Conservation (phyloP, 92 coral and sea anemone species). For the Palythoa grandiflora region DNA sequence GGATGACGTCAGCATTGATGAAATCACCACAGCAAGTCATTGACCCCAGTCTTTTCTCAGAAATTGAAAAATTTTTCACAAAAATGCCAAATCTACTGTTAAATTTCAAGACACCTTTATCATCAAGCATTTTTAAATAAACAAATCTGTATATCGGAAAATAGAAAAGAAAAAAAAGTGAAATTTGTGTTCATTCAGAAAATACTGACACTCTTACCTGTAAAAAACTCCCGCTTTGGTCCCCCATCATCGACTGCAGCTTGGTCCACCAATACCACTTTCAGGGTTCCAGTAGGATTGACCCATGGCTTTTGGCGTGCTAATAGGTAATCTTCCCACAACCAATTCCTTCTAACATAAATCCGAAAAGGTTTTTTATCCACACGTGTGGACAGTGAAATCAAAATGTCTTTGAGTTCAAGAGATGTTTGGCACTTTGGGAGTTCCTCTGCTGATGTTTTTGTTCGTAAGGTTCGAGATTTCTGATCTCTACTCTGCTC, state of each 20-base stretch:
- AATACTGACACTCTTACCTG: not conserved
- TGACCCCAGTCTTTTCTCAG: not conserved
- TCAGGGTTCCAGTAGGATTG: conserved; percentile 24
- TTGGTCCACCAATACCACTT: conserved; percentile 44
- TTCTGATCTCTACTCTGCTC: conserved; percentile 14
- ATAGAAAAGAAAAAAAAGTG: not conserved
- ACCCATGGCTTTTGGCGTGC: conserved; percentile 47
- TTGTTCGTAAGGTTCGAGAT: not conserved
- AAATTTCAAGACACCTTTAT: not conserved
- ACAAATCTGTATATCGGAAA: not conserved
- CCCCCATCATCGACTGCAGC: conserved; percentile 57
- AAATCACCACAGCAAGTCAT: not conserved
- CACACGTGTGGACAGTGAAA: not conserved
- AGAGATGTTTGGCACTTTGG: conserved; percentile 46
- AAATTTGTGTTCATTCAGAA: not conserved
- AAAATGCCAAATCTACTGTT: not conserved
- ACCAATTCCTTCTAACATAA: conserved; percentile 40
- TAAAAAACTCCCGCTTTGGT: conserved; percentile 53
- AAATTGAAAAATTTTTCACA: conserved; percentile 2
- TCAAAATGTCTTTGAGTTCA: conserved; percentile 3
- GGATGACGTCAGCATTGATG: not conserved
- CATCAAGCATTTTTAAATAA: not conserved
- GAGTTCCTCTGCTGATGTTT: conserved; percentile 11
- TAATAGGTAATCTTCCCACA: conserved; percentile 48
- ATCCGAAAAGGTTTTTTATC: conserved; percentile 15